These are phyloP conservation scores for Pangasius sanitwongsei DNA, from an alignment of 2,797 vertebrate species.

Conservation along the genomic window DNA sequence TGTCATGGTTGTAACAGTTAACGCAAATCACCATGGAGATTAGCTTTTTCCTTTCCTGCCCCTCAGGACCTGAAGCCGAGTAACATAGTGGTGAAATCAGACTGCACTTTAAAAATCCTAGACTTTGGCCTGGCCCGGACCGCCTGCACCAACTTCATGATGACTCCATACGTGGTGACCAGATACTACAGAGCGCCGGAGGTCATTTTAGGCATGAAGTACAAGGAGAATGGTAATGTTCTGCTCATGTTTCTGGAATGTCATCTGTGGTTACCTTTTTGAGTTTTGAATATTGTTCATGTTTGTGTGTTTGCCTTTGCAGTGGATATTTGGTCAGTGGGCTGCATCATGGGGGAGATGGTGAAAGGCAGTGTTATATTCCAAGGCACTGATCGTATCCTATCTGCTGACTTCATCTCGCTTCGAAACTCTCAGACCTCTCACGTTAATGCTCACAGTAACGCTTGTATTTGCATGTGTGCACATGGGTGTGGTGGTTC, in stretches of 20 bases:
- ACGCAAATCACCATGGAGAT: neutral
- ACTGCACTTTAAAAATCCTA: conserved; percentile 96
- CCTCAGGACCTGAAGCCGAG: conserved; percentile 94
- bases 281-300: neutral
- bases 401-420: conserved; percentile 64
- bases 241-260: neutral
- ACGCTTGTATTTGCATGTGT: neutral
- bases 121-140: conserved; percentile 95
- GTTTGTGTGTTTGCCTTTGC: conserved; percentile 57
- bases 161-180: conserved; percentile 97
- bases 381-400: conserved; percentile 99
- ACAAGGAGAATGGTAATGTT: conserved; percentile 93
- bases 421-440: neutral
- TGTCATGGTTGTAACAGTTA: neutral
- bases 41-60: neutral
- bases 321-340: conserved; percentile 99
- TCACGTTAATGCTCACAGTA: neutral
- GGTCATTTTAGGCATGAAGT: conserved; percentile 97
- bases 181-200: conserved; percentile 95
- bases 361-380: conserved; percentile 98
- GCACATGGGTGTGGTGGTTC: too few relatives aligned
- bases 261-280: neutral
- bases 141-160: conserved; percentile 98
- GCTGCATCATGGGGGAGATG: conserved; percentile 99
- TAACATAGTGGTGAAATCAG: conserved; percentile 97